A percentile compares a stretch with the other conserved stretches of the same genome.
Evolutionary conservation across 2,797 vertebrate species (phyloP).

Genomic region (Gallinago solitaria): DNA sequence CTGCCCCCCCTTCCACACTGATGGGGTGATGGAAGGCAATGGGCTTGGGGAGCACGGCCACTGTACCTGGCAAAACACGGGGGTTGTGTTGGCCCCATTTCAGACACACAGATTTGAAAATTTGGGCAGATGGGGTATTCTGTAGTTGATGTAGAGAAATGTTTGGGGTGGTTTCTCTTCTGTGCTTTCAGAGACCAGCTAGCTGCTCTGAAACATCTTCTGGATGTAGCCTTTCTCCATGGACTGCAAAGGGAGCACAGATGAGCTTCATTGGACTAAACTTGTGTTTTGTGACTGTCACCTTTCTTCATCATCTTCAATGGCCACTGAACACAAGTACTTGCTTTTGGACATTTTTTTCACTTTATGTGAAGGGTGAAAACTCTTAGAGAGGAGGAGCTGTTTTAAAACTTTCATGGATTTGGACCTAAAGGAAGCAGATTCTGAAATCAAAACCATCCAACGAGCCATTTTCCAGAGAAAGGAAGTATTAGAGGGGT

Average conservation of each 20-base stretch:
- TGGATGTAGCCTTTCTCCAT: not conserved
- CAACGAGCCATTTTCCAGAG: not conserved
- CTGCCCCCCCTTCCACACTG: not conserved
- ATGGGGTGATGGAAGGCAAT: fast-evolving
- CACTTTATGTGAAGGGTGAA: not conserved
- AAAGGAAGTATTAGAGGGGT: not conserved
- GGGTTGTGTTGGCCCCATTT: not conserved
- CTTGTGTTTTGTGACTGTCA: not conserved
- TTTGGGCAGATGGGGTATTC: not conserved
- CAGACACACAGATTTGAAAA: not conserved
- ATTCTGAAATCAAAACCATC: not conserved
- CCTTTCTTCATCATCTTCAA: not conserved
- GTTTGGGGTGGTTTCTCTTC: fast-evolving
- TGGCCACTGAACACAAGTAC: not conserved
- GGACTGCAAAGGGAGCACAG: not conserved
- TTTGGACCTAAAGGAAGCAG: not conserved
- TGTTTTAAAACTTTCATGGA: not conserved
- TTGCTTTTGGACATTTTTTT: not conserved
- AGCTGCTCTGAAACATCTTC: not conserved
- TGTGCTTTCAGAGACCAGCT: not conserved
- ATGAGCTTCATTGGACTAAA: not conserved
- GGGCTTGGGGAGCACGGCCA: not conserved
- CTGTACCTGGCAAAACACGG: not conserved
- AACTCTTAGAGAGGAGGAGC: not conserved
- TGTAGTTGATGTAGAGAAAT: not conserved